Conservation (phyloP, 2,888 invertebrate genomes). For the Acronicta aceris region DNA sequence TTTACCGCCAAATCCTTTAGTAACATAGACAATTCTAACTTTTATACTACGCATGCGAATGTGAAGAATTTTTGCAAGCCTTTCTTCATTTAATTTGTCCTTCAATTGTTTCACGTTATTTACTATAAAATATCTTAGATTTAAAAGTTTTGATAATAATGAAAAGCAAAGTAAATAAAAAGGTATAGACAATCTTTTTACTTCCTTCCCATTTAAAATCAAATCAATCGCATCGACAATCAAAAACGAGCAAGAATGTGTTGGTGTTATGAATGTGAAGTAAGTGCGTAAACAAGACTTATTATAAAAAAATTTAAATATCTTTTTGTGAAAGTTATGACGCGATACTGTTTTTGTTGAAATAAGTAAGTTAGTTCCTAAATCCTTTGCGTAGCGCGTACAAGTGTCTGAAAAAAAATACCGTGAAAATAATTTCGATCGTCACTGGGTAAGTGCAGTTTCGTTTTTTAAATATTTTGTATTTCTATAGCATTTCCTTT, state of each 20-base stretch:
- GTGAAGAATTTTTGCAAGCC: slow-evolving; percentile 8
- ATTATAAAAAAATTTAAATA: slow-evolving; percentile 31
- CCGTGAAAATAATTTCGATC: slow-evolving; percentile 1
- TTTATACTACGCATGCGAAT: slow-evolving; percentile 17
- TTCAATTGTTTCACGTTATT: background rate
- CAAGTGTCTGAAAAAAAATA: slow-evolving; percentile 12
- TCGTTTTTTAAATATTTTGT: slow-evolving; percentile 37
- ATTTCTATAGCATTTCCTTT: slow-evolving; percentile 4
- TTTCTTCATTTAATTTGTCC: slow-evolving; percentile 23
- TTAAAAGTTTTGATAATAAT: no score
- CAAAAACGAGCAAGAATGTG: slow-evolving; percentile 31
- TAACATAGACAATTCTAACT: slow-evolving; percentile 34
- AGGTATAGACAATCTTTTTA: slow-evolving; percentile 48
- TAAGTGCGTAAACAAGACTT: slow-evolving; percentile 63
- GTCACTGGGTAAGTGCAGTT: slow-evolving; percentile 42
- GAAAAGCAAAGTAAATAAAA: background rate
- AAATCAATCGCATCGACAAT: slow-evolving; percentile 61
- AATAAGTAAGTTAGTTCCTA: slow-evolving; percentile 3
- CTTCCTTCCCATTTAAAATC: slow-evolving; percentile 47
- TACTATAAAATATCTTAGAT: no score
- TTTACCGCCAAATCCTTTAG: slow-evolving; percentile 19
- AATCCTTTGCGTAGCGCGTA: slow-evolving; percentile 19
- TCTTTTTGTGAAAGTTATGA: slow-evolving; percentile 18
- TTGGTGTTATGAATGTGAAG: slow-evolving; percentile 42
- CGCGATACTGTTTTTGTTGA: background rate